Conservation (phyloP, 2,888 invertebrate genomes). For the Drosophila helvetica region DNA sequence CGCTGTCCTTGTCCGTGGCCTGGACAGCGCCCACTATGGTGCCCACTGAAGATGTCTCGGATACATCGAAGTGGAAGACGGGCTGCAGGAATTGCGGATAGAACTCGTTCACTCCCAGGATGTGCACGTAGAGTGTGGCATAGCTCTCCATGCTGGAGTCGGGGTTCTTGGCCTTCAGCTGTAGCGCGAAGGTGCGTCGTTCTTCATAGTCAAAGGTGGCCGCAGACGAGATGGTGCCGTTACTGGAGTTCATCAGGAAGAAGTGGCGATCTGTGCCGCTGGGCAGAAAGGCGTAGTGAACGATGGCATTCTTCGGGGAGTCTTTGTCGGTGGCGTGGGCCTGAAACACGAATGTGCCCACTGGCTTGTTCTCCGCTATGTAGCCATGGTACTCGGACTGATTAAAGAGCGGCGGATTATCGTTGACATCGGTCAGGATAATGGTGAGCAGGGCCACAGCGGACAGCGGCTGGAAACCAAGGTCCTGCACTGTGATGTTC, state of each 20-base stretch:
- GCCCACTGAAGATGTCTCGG: conserved; percentile 94
- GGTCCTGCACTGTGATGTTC: conserved; percentile 94
- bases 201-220: conserved; percentile 95
- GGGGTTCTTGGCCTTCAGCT: conserved; percentile 93
- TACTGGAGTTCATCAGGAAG: conserved; percentile 90
- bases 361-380: conserved; percentile 92
- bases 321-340: conserved; percentile 93
- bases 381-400: conserved; percentile 90
- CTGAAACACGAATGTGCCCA: conserved; percentile 90
- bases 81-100: conserved; percentile 95
- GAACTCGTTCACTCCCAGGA: conserved; percentile 94
- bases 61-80: conserved; percentile 95
- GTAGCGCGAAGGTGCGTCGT: conserved; percentile 89
- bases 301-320: conserved; percentile 93
- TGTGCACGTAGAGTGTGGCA: conserved; percentile 89
- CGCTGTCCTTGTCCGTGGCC: conserved; percentile 95
- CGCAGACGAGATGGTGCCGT: conserved; percentile 90
- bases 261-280: conserved; percentile 90
- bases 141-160: conserved; percentile 91
- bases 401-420: conserved; percentile 95
- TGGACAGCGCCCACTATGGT: conserved; percentile 93
- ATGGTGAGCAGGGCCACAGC: conserved; percentile 93
- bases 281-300: conserved; percentile 90
- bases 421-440: conserved; percentile 95
- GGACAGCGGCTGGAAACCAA: conserved; percentile 91